Conservation (phyloP, 1,140 invertebrate species). For the Oedothorax gibbosus region DNA sequence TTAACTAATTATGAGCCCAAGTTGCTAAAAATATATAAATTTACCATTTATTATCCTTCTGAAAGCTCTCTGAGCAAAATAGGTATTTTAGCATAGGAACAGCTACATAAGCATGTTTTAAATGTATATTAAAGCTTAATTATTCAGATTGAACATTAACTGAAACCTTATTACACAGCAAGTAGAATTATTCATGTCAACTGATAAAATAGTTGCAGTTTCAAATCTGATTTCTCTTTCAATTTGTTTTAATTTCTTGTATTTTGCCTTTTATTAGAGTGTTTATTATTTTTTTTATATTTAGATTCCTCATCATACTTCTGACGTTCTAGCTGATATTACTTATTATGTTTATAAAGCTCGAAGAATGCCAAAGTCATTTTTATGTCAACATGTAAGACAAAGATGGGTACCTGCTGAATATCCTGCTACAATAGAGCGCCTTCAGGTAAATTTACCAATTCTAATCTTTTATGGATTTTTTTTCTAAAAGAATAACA, state of each 20-base stretch:
- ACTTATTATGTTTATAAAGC: constrained; percentile 98
- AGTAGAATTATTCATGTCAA: too few species aligned
- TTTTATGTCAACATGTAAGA: constrained; percentile 91
- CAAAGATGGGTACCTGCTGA: constrained; percentile 95
- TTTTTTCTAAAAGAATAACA: not conserved
- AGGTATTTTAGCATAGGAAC: too few species aligned
- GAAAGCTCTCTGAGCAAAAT: too few species aligned
- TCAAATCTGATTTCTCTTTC: too few species aligned
- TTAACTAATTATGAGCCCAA: too few species aligned
- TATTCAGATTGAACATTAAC: too few species aligned
- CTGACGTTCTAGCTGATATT: constrained; percentile 95
- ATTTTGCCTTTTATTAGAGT: not conserved
- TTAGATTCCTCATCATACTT: constrained; percentile 90
- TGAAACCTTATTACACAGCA: too few species aligned
- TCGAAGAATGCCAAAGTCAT: constrained; percentile 79
- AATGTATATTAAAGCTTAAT: too few species aligned
- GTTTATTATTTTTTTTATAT: not conserved
- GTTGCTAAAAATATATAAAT: too few species aligned
- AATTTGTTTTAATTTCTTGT: not conserved
- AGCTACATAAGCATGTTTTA: too few species aligned
- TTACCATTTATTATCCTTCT: too few species aligned
- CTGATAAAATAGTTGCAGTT: too few species aligned
- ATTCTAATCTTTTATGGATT: not conserved
- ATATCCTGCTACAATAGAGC: constrained; percentile 92
- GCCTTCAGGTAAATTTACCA: constrained; percentile 74